These are phyloP conservation scores for Tetranychus truncatus DNA, from an alignment of 2,888 invertebrate genomes.

Conservation along the genomic window DNA sequence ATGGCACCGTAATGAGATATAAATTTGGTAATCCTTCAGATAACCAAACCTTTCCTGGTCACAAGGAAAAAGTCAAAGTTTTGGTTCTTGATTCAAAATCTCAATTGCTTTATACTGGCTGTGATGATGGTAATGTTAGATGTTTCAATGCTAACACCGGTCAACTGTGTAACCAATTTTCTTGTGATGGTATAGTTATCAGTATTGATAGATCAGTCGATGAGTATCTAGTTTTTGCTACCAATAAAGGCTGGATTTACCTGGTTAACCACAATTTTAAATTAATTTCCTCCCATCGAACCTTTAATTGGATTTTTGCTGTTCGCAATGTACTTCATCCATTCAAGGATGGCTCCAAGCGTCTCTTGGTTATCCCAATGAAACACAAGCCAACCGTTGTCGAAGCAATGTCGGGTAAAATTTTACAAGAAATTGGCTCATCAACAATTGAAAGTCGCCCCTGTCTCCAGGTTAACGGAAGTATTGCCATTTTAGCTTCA, in stretches of 20 bases:
- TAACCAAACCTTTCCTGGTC: background rate
- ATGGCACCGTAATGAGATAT: conserved; percentile 12
- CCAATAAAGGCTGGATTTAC: conserved; percentile 16
- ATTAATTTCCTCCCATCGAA: conserved; percentile 9
- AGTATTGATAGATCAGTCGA: conserved; percentile 2
- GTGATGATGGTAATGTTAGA: conserved; percentile 15
- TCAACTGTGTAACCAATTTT: conserved; percentile 5
- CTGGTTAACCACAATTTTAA: conserved; percentile 11
- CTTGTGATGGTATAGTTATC: conserved; percentile 11
- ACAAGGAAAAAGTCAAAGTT: conserved; percentile 14
- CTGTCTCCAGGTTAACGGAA: conserved; percentile 14
- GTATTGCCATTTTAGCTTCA: conserved; percentile 9
- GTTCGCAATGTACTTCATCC: background rate
- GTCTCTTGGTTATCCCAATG: conserved; percentile 11
- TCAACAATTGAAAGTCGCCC: conserved; percentile 9
- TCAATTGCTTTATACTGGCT: conserved; percentile 15
- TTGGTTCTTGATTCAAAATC: conserved; percentile 7
- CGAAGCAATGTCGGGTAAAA: conserved; percentile 9
- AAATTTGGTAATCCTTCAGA: conserved; percentile 8
- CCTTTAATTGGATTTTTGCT: conserved; percentile 16
- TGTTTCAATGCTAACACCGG: conserved; percentile 15
- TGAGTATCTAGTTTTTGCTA: conserved; percentile 8
- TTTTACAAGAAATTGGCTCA: conserved; percentile 11
- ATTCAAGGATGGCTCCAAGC: conserved; percentile 2
- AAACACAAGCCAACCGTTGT: conserved; percentile 13